Evolutionary conservation across 1,140 invertebrate genomes (phyloP), one percentile per base, ranked within the genome.

Genomic region (Anagrus nilaparvatae): DNA sequence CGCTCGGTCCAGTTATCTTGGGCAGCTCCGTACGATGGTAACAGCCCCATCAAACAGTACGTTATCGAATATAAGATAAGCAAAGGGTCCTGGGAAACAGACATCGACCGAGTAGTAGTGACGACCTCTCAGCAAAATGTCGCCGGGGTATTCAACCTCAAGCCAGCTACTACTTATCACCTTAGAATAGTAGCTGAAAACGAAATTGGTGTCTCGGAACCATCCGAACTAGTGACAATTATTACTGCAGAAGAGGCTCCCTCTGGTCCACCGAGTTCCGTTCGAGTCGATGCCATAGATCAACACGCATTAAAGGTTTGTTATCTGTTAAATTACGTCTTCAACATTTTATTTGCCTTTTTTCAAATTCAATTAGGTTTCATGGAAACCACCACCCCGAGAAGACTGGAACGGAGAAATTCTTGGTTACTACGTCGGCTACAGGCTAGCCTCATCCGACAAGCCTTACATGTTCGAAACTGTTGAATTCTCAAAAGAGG

Each of bases 221-320:
- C 92, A 0, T 95, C 91, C 1, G 85, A 91, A 51, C 86, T 84
- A 7, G 85, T 97, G 0, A 89, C 86, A 1, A 92, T 95, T 46
- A 89, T 90, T 34, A 96, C 92, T 20, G 87, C 89, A 18, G 93
- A 97, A 70, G 92, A 97, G 79, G 81, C 80, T n/a, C 86, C 86
- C 2, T 84, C 82, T 50, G 87, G 85, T 30, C 81, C 84, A 46
- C 84, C 85, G 37, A 83, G 79, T 36, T 79, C 79, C 41, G 81
- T 96, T 3, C 80, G 82, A 54, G 87, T 94, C 3, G 88, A 93
- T 53, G 82, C 90, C 25, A 75, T 84, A n/a, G 90, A 94, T 53
- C 90, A 95, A 56, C 86, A 91, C 47, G 89, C 87, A 0, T 72
- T 97, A 40, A 80, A 86, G 55, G 87, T 97, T 51, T 23, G 6